These are phyloP conservation scores for Druceiella hillmani DNA, from an alignment of 2,888 invertebrate species.

Conservation along the genomic window DNA sequence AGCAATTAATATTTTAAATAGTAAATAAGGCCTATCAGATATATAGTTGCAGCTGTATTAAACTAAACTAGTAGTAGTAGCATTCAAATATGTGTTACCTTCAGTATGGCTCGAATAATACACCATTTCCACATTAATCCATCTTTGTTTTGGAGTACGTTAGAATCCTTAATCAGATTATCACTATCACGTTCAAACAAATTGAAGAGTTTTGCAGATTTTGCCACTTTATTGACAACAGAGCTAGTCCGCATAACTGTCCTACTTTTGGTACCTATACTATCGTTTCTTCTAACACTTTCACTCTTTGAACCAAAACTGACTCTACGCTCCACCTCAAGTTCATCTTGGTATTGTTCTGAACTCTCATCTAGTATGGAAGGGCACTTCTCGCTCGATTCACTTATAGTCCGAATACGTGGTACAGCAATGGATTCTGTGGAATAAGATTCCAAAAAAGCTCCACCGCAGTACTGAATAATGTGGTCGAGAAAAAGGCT, in stretches of 20 bases:
- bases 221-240: conserved; percentile 40
- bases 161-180: conserved; percentile 71
- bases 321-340: conserved; percentile 39
- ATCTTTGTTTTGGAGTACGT: conserved; percentile 75
- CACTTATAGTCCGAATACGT: conserved; percentile 5
- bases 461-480: conserved; percentile 53
- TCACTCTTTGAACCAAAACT: conserved; percentile 44
- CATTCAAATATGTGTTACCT: too few species aligned
- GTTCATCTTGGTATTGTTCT: too few species aligned
- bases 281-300: conserved; percentile 42
- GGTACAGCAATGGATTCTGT: too few species aligned
- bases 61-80: too few species aligned
- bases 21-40: too few species aligned
- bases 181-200: conserved; percentile 58
- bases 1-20: too few species aligned
- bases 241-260: conserved; percentile 44
- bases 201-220: conserved; percentile 45
- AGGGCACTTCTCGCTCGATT: too few species aligned
- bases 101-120: conserved; percentile 75
- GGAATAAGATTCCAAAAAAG: too few species aligned
- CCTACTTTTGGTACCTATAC: conserved; percentile 45
- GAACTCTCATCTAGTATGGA: too few species aligned
- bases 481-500: conserved; percentile 81
- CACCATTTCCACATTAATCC: conserved; percentile 91
- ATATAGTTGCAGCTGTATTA: too few species aligned